Evolutionary conservation across 2,888 invertebrate genomes (phyloP), one percentile per base, ranked within the genome.

Genomic region (Halictus quadricinctus): DNA sequence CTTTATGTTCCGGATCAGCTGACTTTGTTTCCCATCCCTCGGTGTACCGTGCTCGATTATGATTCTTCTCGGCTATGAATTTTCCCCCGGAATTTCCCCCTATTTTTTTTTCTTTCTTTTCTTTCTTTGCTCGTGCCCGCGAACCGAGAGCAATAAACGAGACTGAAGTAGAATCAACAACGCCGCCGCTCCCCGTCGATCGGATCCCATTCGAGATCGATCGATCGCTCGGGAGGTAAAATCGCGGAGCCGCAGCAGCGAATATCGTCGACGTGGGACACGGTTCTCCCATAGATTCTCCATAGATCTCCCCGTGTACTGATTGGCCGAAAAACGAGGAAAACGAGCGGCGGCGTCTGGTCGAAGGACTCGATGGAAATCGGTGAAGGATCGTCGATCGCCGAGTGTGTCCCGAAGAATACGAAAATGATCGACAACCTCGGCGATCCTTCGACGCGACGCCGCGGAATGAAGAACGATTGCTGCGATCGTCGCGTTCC

Each of bases 1-100:
- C 43, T n/a, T 60, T 29, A 18, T 13, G 29, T 64, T 36, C 64
- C 64, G 64, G 64, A 64, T 64, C 64, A 18, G 64, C 64, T 29
- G 64, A 18, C 29, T 13, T 25, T 64, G 8, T 18, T 18, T 64
- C 18, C 36, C 41, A 41, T 69, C 21, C 69, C 69, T 41, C 41
- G 69, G 69, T 69, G 66, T 69, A 21, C 69, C 69, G 36, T 41
- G 36, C 41, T 69, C 69, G 41, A 69, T 69, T 10, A 41, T 15
- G 41, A 69, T 36, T 69, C 2, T 5, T 41, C 69, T 69, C 18
- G 69, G 21, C 41, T 21, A 21, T 21, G 69, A 41, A 69, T 69
- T 69, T 21, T 41, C 41, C 69, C n/a, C 41, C 69, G 69, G 69
- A 41, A 69, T 69, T 64, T 64, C 29, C 36, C 36, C 18, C 18